Evolutionary conservation across 2,113 vertebrate species (phyloP), one percentile per base, ranked within the genome.

Genomic region (Halichoerus grypus): DNA sequence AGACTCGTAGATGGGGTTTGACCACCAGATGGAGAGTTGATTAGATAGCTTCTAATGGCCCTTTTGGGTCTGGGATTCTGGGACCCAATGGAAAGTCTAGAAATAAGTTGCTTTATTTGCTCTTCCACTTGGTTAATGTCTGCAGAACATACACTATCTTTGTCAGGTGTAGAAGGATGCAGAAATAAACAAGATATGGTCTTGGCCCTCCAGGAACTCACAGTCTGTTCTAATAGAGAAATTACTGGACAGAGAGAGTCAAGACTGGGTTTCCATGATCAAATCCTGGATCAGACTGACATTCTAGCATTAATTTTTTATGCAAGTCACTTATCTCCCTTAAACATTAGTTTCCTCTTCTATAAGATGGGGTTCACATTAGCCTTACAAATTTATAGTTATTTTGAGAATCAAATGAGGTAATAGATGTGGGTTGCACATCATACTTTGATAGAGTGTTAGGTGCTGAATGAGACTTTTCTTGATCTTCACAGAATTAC

Each of bases 361-460:
- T 74, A 28, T 33, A 39, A 87, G 82, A 42, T 9, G 22, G 24
- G 14, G 5, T 39, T 92, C 49, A 76, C 9, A 24, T 49, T 72
- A 67, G 14, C 24, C 21, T 26, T 85, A 36, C 69, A 88, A 82
- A 36, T 26, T 9, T 59, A 53, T 13, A 51, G 6, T 46, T 83
- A 24, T 82, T 88, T 74, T 95, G 61, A 90, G 49, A 92, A 46
- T 77, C 53, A 94, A 92, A 39, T 31, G n/a, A 79, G 90, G 42
- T 51, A n/a, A 42, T 57, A 61, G 76, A 12, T 69, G n/a, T 81
- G 26, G 31, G 21, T 7, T 49, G 0, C 14, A 24, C 1, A 11
- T 39, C 42, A 49, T 72, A 81, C 24, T 74, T 51, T 71, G 16
- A 42, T 49, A 46, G 31, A 67, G 24, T 42, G 5, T 86, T 65